Evolutionary conservation across 2,113 vertebrate genomes (phyloP).

Genomic region (Anas platyrhynchos): DNA sequence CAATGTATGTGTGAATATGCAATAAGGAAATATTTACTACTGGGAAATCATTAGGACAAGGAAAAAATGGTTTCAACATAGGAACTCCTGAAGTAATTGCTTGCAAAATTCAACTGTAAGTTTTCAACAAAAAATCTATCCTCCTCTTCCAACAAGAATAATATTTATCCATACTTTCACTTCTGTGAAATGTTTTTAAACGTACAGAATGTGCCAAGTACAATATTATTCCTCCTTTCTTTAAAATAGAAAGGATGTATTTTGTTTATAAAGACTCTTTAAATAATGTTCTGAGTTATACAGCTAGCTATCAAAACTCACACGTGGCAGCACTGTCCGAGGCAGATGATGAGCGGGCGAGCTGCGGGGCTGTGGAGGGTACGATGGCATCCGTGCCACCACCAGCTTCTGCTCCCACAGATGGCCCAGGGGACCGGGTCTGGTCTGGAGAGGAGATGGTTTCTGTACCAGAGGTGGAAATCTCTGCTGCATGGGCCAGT

Average conservation of each 20-base stretch:
- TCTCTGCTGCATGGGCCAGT: neutral
- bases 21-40: neutral
- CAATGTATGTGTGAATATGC: neutral
- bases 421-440: neutral
- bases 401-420: neutral
- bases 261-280: constrained; percentile 40
- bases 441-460: neutral
- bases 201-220: constrained; percentile 50
- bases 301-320: constrained; percentile 44
- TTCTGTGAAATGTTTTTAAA: constrained; percentile 64
- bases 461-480: neutral
- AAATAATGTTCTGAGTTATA: constrained; percentile 44
- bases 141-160: constrained; percentile 54
- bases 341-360: rapidly evolving
- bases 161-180: constrained; percentile 68
- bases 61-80: neutral
- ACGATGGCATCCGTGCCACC: neutral
- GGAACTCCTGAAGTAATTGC: constrained; percentile 15
- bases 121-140: constrained; percentile 58
- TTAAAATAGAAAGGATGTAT: constrained; percentile 65
- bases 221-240: constrained; percentile 65
- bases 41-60: neutral
- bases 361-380: rapidly evolving
- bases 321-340: neutral
- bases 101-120: constrained; percentile 42